Conservation (phyloP, 2,888 invertebrate genomes). For the Oxyscelio sp. region DNA sequence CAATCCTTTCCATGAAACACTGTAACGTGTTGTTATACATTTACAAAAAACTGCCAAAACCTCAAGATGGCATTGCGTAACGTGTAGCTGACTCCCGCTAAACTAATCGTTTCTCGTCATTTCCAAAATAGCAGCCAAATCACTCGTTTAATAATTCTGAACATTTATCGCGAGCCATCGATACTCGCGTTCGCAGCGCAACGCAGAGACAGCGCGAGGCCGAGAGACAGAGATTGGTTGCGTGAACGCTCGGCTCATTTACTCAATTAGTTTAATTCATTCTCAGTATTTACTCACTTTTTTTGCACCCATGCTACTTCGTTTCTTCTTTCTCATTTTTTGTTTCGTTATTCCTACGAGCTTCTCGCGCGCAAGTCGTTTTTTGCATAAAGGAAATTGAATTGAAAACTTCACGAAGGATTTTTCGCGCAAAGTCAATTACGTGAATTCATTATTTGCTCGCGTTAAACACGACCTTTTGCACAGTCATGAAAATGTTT, state of each 20-base stretch:
- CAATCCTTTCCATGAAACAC: slow-evolving; percentile 54
- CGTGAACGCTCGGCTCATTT: slow-evolving; percentile 85
- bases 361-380: slow-evolving; percentile 7
- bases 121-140: slow-evolving; percentile 12
- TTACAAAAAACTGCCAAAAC: slow-evolving; percentile 11
- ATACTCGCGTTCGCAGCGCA: slow-evolving; percentile 28
- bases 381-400: slow-evolving; percentile 22
- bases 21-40: slow-evolving; percentile 27
- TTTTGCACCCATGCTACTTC: slow-evolving; percentile 66
- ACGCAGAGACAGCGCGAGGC: slow-evolving; percentile 16
- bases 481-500: background rate
- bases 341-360: slow-evolving; percentile 27
- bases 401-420: slow-evolving; percentile 11
- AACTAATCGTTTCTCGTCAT: slow-evolving; percentile 69
- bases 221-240: slow-evolving; percentile 76
- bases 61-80: slow-evolving; percentile 22
- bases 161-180: slow-evolving; percentile 47
- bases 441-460: slow-evolving; percentile 25
- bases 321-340: slow-evolving; percentile 45
- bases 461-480: background rate
- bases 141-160: slow-evolving; percentile 43
- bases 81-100: slow-evolving; percentile 59
- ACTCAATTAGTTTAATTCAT: slow-evolving; percentile 87
- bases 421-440: slow-evolving; percentile 21
- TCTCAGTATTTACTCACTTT: slow-evolving; percentile 82